Percentiles rank a stretch among this genome's conserved stretches.
Conservation (phyloP, 1,140 invertebrate species). For the Hermatobates lingyangjiaoensis region DNA sequence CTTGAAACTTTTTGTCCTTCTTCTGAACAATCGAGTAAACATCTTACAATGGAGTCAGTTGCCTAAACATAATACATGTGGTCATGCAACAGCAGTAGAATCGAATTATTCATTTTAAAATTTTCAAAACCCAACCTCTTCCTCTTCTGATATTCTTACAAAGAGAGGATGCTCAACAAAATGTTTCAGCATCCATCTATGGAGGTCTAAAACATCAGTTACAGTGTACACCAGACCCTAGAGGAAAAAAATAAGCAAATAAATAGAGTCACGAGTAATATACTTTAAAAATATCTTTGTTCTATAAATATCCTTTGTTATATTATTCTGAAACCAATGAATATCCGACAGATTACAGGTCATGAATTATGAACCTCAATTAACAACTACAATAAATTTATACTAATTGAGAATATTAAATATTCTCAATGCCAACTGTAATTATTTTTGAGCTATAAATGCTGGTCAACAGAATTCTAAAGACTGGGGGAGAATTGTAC, state of each 20-base stretch:
- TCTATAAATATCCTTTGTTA: too few species aligned
- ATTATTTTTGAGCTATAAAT: too few species aligned
- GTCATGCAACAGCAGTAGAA: neutral
- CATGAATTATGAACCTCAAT: conserved; percentile 2
- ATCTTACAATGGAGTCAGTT: conserved; percentile 64
- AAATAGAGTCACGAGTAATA: too few species aligned
- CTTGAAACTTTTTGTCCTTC: conserved; percentile 96
- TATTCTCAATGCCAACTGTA: too few species aligned
- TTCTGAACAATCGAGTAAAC: conserved; percentile 83
- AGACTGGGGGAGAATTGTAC: too few species aligned
- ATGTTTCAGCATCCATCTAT: conserved; percentile 93
- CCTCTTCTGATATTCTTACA: conserved; percentile 33
- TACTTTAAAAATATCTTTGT: too few species aligned
- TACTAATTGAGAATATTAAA: too few species aligned
- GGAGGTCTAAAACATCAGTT: conserved; percentile 92
- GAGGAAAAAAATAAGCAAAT: conserved; percentile 17
- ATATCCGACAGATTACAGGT: too few species aligned
- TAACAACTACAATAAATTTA: too few species aligned
- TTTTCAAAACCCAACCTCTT: conserved; percentile 7
- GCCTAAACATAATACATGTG: conserved; percentile 29
- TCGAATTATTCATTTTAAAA: neutral
- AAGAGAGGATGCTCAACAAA: conserved; percentile 84
- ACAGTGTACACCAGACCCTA: conserved; percentile 88
- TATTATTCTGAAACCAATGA: too few species aligned
- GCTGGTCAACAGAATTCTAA: too few species aligned